A percentile compares a stretch with the other conserved stretches of the same genome.
phyloP scores from a whole-genome alignment of 2,888 invertebrate species.

The Iselma pallidipennis region DNA sequence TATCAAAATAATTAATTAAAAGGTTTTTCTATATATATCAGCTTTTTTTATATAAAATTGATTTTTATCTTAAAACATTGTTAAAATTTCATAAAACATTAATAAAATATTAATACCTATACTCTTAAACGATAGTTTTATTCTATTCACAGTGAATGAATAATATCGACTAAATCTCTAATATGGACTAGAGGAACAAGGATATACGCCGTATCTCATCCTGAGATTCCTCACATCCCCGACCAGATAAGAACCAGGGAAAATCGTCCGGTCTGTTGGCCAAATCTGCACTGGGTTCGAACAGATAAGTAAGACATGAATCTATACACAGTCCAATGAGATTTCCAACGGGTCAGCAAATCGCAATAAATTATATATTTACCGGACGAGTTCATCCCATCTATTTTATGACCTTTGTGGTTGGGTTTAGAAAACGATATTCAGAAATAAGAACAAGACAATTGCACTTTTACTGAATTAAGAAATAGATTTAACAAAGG shows the following conservation, averaged over 20 bases:
- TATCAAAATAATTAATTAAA: too few relatives aligned
- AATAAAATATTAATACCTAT: too few relatives aligned
- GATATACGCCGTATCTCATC: background rate
- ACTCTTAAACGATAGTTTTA: too few relatives aligned
- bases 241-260: slow-evolving; percentile 13
- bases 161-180: background rate
- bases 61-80: too few relatives aligned
- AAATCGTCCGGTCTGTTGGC: slow-evolving; percentile 13
- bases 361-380: slow-evolving; percentile 52
- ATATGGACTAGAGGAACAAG: background rate
- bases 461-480: background rate
- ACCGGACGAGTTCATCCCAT: slow-evolving; percentile 51
- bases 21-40: too few relatives aligned
- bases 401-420: slow-evolving; percentile 39
- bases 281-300: slow-evolving; percentile 36
- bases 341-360: slow-evolving; percentile 46
- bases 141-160: background rate
- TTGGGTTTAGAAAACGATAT: slow-evolving; percentile 24
- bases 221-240: slow-evolving; percentile 17
- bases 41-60: too few relatives aligned
- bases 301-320: slow-evolving; percentile 50
- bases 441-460: slow-evolving; percentile 27
- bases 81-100: too few relatives aligned
- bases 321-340: slow-evolving; percentile 45
- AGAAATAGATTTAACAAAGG: too few relatives aligned